These are phyloP conservation scores for Emydura subglobosa DNA, from an alignment of 2,113 vertebrate genomes.

Conservation along the genomic window DNA sequence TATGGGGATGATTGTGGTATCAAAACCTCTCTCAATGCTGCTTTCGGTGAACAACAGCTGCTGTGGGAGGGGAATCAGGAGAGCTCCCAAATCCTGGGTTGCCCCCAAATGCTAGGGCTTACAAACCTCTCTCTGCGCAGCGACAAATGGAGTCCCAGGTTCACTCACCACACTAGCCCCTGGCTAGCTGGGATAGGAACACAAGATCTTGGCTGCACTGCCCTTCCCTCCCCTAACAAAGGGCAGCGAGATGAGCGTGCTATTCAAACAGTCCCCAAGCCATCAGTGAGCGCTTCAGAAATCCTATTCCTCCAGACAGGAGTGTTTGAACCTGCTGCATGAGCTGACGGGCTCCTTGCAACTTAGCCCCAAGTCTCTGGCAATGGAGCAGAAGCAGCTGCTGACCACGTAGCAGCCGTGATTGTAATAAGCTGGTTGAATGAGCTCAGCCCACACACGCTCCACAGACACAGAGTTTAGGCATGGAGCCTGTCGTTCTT, in stretches of 20 bases:
- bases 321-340: not conserved
- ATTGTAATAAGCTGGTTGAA: not conserved
- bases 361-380: not conserved
- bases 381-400: not conserved
- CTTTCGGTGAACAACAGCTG: not conserved
- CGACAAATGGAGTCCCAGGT: not conserved
- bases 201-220: not conserved
- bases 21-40: not conserved
- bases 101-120: not conserved
- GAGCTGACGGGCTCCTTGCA: not conserved
- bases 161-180: too few species aligned
- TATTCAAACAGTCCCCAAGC: not conserved
- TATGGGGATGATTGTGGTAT: too few species aligned
- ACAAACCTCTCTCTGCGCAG: not conserved
- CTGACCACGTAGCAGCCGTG: not conserved
- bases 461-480: too few species aligned
- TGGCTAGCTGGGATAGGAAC: not conserved
- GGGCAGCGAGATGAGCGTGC: not conserved
- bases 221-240: not conserved
- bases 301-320: not conserved
- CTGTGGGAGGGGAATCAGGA: not conserved
- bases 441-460: not conserved
- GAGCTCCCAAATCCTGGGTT: not conserved
- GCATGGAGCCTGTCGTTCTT: not conserved
- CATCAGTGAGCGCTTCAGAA: not conserved